Base-by-base conservation (phyloP, 2,797 vertebrate genomes). In the Danio choprae region DNA sequence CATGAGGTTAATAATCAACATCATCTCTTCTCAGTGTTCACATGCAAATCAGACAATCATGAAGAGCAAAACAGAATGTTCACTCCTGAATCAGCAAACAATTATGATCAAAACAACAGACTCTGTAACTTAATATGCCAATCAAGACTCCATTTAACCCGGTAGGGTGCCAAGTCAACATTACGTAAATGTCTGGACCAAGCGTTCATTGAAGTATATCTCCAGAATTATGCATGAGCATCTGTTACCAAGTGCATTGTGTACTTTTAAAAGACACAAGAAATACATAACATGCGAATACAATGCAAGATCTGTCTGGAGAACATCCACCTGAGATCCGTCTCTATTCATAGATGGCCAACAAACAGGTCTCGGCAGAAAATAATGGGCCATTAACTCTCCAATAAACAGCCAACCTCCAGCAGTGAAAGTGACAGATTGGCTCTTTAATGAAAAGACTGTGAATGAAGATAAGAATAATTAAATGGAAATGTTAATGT, bases 211-310 rank as follows among this genome's bases (percentile, higher is more conserved):
- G 46, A 62, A 68, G 38, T 63, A 12, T 67, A 20, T 60, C 29
- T 68, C 22, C 18, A 51, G 51, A 80, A 77, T 84, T 73, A 72
- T 69, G 43, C 77, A 76, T 62, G 56, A 72, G 68, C 77, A 80
- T 80, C 74, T 84, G 82, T 53, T 81, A 53, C 6, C 18, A 77
- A 68, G 36, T 20, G 43, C 41, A 72, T 46, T 63, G 72, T 70
- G 69, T 46, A 36, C 10, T 64, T 58, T 38, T 43, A 48, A 29
- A n/a, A 51, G 41, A 70, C 22, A n/a, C 40, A 41, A 51, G 7
- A 71, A 56, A 20, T 13, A 7, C 59, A 41, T 13, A 40, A n/a
- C 18, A 41, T 41, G 20, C 12, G 15, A 62, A 60, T 16, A 62
- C 18, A 78, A 70, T 36, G 43, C 15, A 55, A 65, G 43, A 77